phyloP scores from a whole-genome alignment of 2,888 invertebrate species.

The Agrilus mali region DNA sequence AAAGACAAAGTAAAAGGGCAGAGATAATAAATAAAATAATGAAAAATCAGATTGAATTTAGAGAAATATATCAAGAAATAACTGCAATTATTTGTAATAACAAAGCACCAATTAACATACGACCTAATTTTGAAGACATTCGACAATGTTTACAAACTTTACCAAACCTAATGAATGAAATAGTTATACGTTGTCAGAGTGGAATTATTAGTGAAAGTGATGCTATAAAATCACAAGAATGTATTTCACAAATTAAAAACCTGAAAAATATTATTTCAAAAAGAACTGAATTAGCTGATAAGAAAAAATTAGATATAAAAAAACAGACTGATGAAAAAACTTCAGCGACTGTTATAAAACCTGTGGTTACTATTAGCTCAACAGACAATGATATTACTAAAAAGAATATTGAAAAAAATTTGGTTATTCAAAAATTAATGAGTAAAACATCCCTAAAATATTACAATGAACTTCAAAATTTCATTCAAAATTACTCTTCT shows the following conservation, averaged over 20 bases:
- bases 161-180: constrained; percentile 33
- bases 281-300: neutral
- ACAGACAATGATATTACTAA: neutral
- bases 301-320: neutral
- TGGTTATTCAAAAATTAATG: constrained; percentile 31
- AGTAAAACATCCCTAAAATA: constrained; percentile 39
- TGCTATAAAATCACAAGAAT: constrained; percentile 41
- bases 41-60: constrained; percentile 44
- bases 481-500: constrained; percentile 45
- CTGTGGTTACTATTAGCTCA: neutral
- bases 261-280: constrained; percentile 35
- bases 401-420: constrained; percentile 16
- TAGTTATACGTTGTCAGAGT: constrained; percentile 36
- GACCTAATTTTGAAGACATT: constrained; percentile 27
- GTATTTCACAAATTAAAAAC: constrained; percentile 36
- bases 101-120: constrained; percentile 15
- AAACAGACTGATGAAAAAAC: neutral
- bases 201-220: constrained; percentile 38
- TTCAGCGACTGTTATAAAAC: neutral
- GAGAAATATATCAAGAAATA: constrained; percentile 42
- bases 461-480: constrained; percentile 44
- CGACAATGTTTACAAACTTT: constrained; percentile 32
- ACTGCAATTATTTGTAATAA: constrained; percentile 30
- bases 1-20: constrained; percentile 17
- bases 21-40: constrained; percentile 39